Conservation (phyloP, 2,888 invertebrate genomes). For the Microchrysa polita region DNA sequence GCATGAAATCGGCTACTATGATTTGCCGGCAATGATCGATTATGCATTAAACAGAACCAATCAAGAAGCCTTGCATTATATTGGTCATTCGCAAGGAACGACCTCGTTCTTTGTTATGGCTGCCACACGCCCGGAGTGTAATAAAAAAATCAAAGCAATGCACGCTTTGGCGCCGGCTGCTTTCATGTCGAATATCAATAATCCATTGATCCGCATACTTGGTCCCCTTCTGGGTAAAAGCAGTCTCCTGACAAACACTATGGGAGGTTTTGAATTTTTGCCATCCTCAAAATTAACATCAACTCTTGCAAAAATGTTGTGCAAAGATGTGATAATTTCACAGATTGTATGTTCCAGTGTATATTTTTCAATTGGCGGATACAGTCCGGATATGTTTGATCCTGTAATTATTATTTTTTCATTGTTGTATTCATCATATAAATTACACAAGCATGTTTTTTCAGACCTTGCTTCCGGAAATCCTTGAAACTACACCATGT, state of each 20-base stretch:
- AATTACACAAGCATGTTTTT: too few species aligned
- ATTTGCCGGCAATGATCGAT: conserved; percentile 64
- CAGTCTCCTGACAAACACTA: conserved; percentile 38
- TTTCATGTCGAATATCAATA: conserved; percentile 58
- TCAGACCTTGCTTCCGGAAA: conserved; percentile 69
- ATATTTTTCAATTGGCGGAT: conserved; percentile 66
- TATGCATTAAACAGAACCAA: conserved; percentile 59
- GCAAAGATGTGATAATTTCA: conserved; percentile 55
- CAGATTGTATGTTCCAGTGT: conserved; percentile 57
- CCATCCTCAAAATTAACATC: conserved; percentile 64
- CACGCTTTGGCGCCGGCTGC: conserved; percentile 67
- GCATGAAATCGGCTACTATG: conserved; percentile 63
- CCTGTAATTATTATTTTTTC: conserved; percentile 58
- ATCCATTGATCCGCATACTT: conserved; percentile 54
- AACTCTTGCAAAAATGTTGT: conserved; percentile 63
- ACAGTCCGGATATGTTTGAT: conserved; percentile 62
- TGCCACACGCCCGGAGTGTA: conserved; percentile 63
- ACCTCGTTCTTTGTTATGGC: conserved; percentile 65
- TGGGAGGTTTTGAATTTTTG: conserved; percentile 67
- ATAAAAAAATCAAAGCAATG: conserved; percentile 66
- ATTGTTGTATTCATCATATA: background rate
- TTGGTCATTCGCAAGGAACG: conserved; percentile 67
- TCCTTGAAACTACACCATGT: conserved; percentile 70
- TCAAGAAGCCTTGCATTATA: conserved; percentile 60
- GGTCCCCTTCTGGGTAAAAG: conserved; percentile 23